These are phyloP conservation scores for Acheta domesticus DNA, from an alignment of 2,888 invertebrate species.

Conservation along the genomic window DNA sequence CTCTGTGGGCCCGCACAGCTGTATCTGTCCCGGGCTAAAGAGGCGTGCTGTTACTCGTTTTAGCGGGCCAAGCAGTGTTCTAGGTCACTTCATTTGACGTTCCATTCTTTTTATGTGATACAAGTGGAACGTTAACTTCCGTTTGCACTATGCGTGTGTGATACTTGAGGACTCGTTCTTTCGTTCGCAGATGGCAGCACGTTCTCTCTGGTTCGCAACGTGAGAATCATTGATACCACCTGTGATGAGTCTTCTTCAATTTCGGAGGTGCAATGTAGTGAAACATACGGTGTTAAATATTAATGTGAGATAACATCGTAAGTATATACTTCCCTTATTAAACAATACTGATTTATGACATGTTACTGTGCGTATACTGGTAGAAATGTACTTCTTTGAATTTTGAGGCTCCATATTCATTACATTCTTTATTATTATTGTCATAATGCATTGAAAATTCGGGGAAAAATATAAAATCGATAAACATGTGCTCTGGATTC, in stretches of 20 bases:
- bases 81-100: background rate
- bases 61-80: background rate
- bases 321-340: background rate
- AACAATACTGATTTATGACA: too few relatives aligned
- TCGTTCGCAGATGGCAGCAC: background rate
- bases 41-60: too few relatives aligned
- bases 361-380: too few relatives aligned
- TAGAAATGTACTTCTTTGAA: too few relatives aligned
- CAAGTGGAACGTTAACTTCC: too few relatives aligned
- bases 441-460: too few relatives aligned
- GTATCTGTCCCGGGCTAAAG: background rate
- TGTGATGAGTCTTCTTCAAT: background rate
- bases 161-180: background rate
- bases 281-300: background rate
- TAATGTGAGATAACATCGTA: background rate
- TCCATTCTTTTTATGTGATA: background rate
- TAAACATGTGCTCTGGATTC: too few relatives aligned
- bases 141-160: too few relatives aligned
- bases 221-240: constrained; percentile 18
- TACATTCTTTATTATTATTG: too few relatives aligned
- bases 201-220: background rate
- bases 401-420: too few relatives aligned
- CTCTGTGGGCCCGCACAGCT: background rate
- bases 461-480: too few relatives aligned
- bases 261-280: background rate